These are phyloP conservation scores for Centruroides vittatus DNA, from an alignment of 1,140 invertebrate genomes.

Conservation along the genomic window DNA sequence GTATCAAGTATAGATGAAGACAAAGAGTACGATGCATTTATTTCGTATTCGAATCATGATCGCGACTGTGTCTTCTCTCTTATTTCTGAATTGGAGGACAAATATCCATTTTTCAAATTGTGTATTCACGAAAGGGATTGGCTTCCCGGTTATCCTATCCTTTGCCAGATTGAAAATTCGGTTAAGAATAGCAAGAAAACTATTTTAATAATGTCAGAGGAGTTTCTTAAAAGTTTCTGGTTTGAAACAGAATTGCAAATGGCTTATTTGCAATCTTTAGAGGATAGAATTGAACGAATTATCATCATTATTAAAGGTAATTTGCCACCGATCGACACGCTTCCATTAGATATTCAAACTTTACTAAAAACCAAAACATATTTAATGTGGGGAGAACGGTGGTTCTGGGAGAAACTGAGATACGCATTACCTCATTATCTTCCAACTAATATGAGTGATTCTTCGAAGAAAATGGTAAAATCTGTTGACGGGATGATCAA, in stretches of 20 bases:
- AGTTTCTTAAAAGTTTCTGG: constrained; percentile 86
- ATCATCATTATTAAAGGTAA: constrained; percentile 75
- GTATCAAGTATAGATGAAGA: constrained; percentile 50
- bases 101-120: constrained; percentile 42
- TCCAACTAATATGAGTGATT: no score
- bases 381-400: constrained; percentile 25
- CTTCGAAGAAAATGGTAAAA: no score
- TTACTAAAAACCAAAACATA: constrained; percentile 28
- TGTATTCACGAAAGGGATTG: constrained; percentile 79
- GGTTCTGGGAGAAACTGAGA: constrained; percentile 28
- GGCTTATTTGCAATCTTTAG: constrained; percentile 41
- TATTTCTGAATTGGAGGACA: constrained; percentile 40
- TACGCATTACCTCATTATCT: constrained; percentile 24
- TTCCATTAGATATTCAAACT: constrained; percentile 23
- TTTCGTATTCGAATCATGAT: constrained; percentile 65
- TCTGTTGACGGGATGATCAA: no score
- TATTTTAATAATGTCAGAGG: constrained; percentile 81
- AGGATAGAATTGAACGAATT: constrained; percentile 30
- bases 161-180: constrained; percentile 75
- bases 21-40: constrained; percentile 66
- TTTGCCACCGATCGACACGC: constrained; percentile 13
- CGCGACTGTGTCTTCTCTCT: constrained; percentile 46
- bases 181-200: constrained; percentile 73
- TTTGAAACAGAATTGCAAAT: constrained; percentile 71
- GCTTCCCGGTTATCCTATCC: constrained; percentile 57